Conservation (phyloP, 1,140 invertebrate species). For the Caenorhabditis remanei region DNA sequence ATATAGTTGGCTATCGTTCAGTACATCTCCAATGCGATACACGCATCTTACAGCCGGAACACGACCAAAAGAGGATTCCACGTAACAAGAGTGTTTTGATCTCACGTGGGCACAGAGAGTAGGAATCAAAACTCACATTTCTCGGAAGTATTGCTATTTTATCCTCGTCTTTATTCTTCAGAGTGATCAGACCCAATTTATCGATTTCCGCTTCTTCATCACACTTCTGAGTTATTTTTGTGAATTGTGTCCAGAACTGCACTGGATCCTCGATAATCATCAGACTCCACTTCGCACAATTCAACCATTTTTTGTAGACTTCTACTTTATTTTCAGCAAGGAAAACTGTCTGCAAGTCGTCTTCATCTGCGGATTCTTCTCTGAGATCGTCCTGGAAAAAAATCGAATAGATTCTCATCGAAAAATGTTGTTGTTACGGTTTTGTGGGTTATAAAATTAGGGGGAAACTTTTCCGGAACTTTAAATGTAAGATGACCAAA, state of each 20-base stretch:
- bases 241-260: constrained; percentile 36
- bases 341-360: constrained; percentile 30
- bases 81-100: not conserved
- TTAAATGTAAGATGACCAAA: too few species aligned
- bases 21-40: too few species aligned
- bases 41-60: too few species aligned
- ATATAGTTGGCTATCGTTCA: too few species aligned
- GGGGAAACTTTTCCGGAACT: too few species aligned
- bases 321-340: not conserved
- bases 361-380: constrained; percentile 30
- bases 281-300: constrained; percentile 30
- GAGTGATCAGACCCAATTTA: constrained; percentile 29
- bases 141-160: constrained; percentile 3
- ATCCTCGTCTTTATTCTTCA: constrained; percentile 25
- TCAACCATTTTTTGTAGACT: constrained; percentile 34
- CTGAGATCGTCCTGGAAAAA: constrained; percentile 23
- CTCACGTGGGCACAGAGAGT: not conserved
- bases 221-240: not conserved
- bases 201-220: constrained; percentile 33
- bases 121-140: constrained; percentile 18
- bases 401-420: not conserved
- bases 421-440: not conserved
- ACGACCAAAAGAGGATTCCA: not conserved
- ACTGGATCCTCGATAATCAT: constrained; percentile 6
- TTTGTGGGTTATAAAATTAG: too few species aligned